phyloP scores from a whole-genome alignment of 2,797 vertebrate species.

The Acrossocheilus fasciatus region DNA sequence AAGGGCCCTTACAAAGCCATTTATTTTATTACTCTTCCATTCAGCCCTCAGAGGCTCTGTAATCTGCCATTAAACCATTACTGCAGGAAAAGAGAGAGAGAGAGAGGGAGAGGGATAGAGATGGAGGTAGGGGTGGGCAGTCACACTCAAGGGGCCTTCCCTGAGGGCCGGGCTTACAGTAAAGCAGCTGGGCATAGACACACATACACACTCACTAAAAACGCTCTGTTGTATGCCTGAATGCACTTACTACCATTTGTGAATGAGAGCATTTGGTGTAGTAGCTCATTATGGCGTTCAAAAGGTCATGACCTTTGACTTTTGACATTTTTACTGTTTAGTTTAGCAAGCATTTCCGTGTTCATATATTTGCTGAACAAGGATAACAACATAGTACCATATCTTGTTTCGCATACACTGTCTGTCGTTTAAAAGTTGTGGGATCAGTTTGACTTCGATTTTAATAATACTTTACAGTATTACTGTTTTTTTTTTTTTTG shows the following conservation, averaged over 20 bases:
- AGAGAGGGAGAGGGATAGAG: constrained; percentile 17
- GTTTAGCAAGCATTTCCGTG: background rate
- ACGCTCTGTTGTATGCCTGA: constrained; percentile 37
- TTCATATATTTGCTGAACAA: background rate
- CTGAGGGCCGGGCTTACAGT: constrained; percentile 59
- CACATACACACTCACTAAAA: background rate
- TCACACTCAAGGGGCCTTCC: constrained; percentile 55
- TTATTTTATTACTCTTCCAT: constrained; percentile 67
- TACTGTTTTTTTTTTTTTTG: background rate
- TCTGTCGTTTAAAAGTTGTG: background rate
- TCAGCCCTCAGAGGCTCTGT: constrained; percentile 64
- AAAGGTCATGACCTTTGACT: constrained; percentile 24
- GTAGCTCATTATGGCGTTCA: constrained; percentile 20
- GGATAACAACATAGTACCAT: background rate
- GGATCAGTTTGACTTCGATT: background rate
- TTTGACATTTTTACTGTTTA: constrained; percentile 1
- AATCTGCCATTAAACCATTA: constrained; percentile 68
- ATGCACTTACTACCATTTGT: constrained; percentile 44
- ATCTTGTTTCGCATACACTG: background rate
- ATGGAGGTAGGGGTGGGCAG: constrained; percentile 21
- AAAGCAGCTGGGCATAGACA: constrained; percentile 57
- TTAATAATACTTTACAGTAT: background rate
- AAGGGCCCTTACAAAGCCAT: constrained; percentile 61
- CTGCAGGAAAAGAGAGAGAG: constrained; percentile 48
- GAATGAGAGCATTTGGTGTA: constrained; percentile 47